Conservation (phyloP, 2,797 vertebrate genomes). For the Erethizon dorsatum region DNA sequence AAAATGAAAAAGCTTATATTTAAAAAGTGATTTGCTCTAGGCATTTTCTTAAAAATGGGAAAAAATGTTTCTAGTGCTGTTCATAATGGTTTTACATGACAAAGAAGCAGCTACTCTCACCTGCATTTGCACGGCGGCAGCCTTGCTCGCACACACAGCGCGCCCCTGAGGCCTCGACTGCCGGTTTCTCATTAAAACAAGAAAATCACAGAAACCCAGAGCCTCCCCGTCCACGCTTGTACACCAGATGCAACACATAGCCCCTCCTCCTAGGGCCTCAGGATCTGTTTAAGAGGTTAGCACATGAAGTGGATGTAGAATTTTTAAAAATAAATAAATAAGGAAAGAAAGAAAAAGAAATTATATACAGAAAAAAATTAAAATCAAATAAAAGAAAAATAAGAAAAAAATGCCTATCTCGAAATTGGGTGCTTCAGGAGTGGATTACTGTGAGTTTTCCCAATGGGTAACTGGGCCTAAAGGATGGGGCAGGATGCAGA, state of each 20-base stretch:
- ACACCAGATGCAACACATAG: not conserved
- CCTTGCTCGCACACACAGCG: not conserved
- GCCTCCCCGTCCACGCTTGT: not conserved
- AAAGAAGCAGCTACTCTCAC: not conserved
- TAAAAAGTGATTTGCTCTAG: slow-evolving; percentile 6
- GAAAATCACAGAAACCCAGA: fast-evolving
- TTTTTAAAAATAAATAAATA: not conserved
- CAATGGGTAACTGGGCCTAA: not conserved
- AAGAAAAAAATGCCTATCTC: not conserved
- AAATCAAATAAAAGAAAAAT: not conserved
- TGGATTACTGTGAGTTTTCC: not conserved
- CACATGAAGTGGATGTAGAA: not conserved
- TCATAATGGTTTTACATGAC: not conserved
- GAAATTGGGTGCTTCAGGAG: not conserved
- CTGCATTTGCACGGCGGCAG: not conserved
- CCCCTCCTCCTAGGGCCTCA: not conserved
- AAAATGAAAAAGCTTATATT: not conserved
- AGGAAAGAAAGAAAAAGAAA: not conserved
- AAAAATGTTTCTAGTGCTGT: not conserved
- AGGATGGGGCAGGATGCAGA: not conserved
- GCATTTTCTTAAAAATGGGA: slow-evolving; percentile 25
- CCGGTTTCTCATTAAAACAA: not conserved
- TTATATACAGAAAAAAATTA: not conserved
- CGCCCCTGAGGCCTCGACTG: not conserved
- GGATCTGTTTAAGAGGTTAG: not conserved